Conservation (phyloP, 2,888 invertebrate genomes). For the Papilio demoleus region DNA sequence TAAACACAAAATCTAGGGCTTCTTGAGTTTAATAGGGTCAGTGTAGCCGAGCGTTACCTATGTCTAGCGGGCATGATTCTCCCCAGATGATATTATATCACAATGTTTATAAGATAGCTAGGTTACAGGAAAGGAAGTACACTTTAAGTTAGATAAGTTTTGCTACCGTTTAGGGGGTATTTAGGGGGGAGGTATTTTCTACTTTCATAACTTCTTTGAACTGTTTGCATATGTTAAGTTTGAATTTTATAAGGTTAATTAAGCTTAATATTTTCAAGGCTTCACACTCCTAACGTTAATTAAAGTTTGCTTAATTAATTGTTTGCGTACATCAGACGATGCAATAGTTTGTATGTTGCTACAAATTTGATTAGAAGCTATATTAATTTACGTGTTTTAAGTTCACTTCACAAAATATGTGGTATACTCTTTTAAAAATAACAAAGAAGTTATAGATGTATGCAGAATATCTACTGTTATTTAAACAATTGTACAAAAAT, state of each 20-base stretch:
- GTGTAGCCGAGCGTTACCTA: slow-evolving; percentile 50
- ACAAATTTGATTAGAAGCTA: no score
- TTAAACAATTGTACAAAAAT: background rate
- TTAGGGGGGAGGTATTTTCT: background rate
- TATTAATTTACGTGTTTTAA: background rate
- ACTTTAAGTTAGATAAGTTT: no score
- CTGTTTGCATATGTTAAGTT: background rate
- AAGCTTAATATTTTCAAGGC: background rate
- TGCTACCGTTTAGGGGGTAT: no score
- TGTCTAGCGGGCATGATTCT: slow-evolving; percentile 49
- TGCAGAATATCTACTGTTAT: background rate
- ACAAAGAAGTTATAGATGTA: no score
- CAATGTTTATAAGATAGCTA: slow-evolving; percentile 43
- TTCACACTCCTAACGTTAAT: slow-evolving; percentile 21
- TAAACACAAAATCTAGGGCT: slow-evolving; percentile 47
- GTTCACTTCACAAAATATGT: no score
- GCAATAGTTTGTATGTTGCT: slow-evolving; percentile 7
- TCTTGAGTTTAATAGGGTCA: slow-evolving; percentile 53
- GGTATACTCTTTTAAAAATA: no score
- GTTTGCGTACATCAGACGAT: slow-evolving; percentile 17
- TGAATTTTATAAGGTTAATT: slow-evolving; percentile 9
- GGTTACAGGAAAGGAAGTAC: no score
- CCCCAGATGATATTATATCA: slow-evolving; percentile 13
- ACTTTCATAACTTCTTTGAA: background rate
- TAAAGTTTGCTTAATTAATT: slow-evolving; percentile 21